Base-by-base conservation (phyloP, 1,140 invertebrate genomes). In the Sitobion miscanthi region DNA sequence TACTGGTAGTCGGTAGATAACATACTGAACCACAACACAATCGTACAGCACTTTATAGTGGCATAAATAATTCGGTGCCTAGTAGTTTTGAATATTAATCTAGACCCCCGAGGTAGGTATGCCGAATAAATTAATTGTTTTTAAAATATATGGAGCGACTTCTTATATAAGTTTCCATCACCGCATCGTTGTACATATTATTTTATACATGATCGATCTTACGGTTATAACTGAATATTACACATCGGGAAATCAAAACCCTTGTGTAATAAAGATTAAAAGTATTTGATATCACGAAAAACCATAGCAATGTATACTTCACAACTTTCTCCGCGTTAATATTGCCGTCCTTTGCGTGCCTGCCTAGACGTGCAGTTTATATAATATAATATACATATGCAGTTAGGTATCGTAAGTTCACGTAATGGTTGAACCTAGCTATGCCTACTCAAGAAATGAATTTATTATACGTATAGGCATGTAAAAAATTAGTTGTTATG, bases 231-330 rank as follows among this genome's bases (percentile, higher is more conserved):
- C 11, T 77, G n/a, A 77, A 77, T 77, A 77, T 77, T 77, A 77
- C n/a, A 77, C 62, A n/a, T 77, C 62, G 62, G 62, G 62, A 77
- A 77, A 77, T 77, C 62, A 77, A 77, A 77, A 77, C 62, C 62
- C 62, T 77, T 35, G 62, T 77, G 62, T 77, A 77, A 77, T 77
- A 17, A n/a, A n/a, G 5, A 35, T 77, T 77, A 6, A 77, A 77
- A 77, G 62, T n/a, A 77, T 77, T n/a, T 77, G 30, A 77, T 77
- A 77, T 77, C 62, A 77, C 62, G 30, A 77, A 77, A 77, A 77
- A 77, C 62, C 62, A 77, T 77, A 77, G n/a, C 20, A 35, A n/a
- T 77, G n/a, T 77, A 77, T n/a, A 35, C 62, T 35, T 77, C 14
- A 77, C n/a, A 77, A 77, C 62, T 77, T 77, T 77, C 62, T 77